Conservation (phyloP, 2,797 vertebrate genomes). For the Ctenopoma kingsleyae region DNA sequence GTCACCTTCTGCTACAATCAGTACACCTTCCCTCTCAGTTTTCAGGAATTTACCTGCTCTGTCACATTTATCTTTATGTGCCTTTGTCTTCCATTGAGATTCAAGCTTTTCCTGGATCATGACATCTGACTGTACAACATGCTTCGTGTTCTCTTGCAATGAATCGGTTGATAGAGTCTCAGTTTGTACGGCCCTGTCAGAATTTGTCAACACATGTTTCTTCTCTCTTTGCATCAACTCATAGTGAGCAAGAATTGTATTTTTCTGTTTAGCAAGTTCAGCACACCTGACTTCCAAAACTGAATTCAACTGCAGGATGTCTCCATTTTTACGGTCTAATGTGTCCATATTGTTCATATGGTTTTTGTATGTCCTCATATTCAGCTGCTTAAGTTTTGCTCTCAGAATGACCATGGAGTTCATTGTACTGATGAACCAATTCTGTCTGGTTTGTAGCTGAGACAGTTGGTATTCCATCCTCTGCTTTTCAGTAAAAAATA, state of each 20-base stretch:
- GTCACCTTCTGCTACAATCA: background rate
- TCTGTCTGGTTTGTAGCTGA: background rate
- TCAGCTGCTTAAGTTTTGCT: background rate
- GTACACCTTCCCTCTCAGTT: background rate
- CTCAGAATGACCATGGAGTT: background rate
- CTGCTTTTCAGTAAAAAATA: background rate
- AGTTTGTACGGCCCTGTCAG: slow-evolving; percentile 40
- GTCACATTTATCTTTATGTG: background rate
- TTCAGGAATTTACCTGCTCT: background rate
- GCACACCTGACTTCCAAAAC: background rate
- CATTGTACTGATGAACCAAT: background rate
- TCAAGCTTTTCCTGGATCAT: background rate
- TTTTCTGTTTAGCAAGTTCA: slow-evolving; percentile 20
- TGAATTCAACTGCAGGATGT: background rate
- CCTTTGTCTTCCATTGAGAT: background rate
- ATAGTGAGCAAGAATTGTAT: background rate
- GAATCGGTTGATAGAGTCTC: background rate
- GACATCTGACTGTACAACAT: background rate
- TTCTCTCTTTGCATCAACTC: background rate
- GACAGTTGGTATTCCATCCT: background rate
- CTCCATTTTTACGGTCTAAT: background rate
- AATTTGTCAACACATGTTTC: background rate
- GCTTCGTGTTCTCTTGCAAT: background rate
- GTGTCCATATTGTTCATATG: background rate
- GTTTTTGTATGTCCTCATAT: background rate